Base-by-base conservation (phyloP, 2,888 invertebrate genomes). In the Campaea margaritaria region DNA sequence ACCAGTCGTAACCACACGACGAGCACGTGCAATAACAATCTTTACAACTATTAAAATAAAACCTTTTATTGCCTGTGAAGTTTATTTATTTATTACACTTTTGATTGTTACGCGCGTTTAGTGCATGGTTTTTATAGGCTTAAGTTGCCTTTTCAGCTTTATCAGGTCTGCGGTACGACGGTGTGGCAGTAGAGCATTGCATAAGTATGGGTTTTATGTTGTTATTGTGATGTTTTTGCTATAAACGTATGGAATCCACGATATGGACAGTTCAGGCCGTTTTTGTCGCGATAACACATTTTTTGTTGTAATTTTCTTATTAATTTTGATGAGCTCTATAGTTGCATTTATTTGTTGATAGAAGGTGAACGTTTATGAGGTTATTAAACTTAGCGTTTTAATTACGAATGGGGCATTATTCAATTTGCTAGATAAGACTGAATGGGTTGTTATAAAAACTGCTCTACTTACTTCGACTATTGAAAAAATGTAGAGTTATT, bases 91-190 rank as follows among this genome's bases (percentile, higher is more conserved):
- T 91, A 87, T 78, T 82, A 83, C 88, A 72, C 76, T 91, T 90
- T 87, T 82, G 85, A 86, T 82, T 85, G 86, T 83, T 78, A 78
- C 73, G 76, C 76, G 84, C 83, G 89, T 92, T 93, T 93, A 93
- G 92, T 89, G 93, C 91, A 90, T 89, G 91, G 89, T 89, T 92
- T 93, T 93, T 93, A 90, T 90, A 89, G 89, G 91, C 89, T 87
- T 87, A 87, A 91, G 87, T 88, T 90, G 91, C 90, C 92, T 92
- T 93, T 93, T 92, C 92, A 91, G 93, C 91, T 93, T 92, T 92
- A 92, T 92, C 93, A 91, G 91, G 92, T 89, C 86, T 87, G 83
- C 81, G 82, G 90, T 89, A 86, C 86, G 89, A 81, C 87, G 86
- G 92, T 91, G 90, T 85, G 91, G 88, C 88, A 89, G 86, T 91